These are phyloP conservation scores for Drosophila colorata DNA, from an alignment of 2,888 invertebrate species.

Conservation along the genomic window DNA sequence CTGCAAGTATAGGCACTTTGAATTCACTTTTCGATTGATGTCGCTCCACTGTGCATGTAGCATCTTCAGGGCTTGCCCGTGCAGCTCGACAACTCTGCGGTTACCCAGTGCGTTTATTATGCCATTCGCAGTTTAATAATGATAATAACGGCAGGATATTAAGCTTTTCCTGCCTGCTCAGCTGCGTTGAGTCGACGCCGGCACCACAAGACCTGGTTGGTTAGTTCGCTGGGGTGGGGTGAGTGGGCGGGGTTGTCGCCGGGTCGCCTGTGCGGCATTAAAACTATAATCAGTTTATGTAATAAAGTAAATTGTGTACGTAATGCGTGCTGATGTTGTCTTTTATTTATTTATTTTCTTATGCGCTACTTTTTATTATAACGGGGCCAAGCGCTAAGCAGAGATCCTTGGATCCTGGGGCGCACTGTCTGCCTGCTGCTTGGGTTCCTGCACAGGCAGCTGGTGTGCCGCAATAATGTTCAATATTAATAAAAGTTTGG, in stretches of 20 bases:
- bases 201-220: conserved; percentile 16
- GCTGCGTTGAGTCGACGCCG: conserved; percentile 36
- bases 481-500: conserved; percentile 79
- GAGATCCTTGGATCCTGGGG: conserved; percentile 8
- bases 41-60: conserved; percentile 32
- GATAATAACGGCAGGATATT: conserved; percentile 80
- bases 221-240: conserved; percentile 1
- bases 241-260: conserved; percentile 1
- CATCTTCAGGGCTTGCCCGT: conserved; percentile 37
- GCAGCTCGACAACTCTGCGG: conserved; percentile 63
- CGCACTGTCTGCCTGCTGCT: not conserved
- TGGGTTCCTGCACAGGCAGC: conserved; percentile 22
- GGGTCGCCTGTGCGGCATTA: conserved; percentile 61
- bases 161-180: conserved; percentile 73
- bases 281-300: conserved; percentile 80
- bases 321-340: conserved; percentile 77
- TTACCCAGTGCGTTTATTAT: conserved; percentile 76
- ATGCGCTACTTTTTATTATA: conserved; percentile 75
- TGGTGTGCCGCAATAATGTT: conserved; percentile 63
- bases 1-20: not conserved
- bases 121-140: conserved; percentile 81
- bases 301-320: conserved; percentile 81
- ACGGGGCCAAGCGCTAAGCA: conserved; percentile 67
- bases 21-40: not conserved
- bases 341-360: conserved; percentile 79